phyloP scores from a whole-genome alignment of 2,113 vertebrate species.

The Phainopepla nitens region DNA sequence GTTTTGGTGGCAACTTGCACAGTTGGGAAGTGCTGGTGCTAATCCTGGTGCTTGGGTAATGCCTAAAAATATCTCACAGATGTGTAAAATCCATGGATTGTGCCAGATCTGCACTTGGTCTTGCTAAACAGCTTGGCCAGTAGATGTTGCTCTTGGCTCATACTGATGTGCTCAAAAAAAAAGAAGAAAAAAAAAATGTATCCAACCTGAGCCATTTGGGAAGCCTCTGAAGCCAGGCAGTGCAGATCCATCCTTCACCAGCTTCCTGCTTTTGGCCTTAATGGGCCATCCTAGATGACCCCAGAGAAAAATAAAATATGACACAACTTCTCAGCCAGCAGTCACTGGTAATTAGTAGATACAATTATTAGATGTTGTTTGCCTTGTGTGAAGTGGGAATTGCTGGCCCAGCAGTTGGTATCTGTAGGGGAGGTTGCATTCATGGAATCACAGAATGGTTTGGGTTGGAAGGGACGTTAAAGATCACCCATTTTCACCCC shows the following conservation, averaged over 20 bases:
- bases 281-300: neutral
- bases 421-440: neutral
- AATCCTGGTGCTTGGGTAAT: neutral
- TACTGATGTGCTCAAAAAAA: neutral
- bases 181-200: neutral
- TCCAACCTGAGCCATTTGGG: neutral
- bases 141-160: constrained; percentile 56
- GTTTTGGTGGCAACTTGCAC: neutral
- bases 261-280: neutral
- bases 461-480: neutral
- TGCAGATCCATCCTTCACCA: neutral
- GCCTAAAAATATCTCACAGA: neutral
- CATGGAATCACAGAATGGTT: neutral
- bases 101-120: neutral
- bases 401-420: neutral
- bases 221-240: neutral
- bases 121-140: constrained; percentile 17
- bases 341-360: neutral
- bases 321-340: neutral
- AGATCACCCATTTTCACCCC: neutral
- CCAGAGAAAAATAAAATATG: neutral
- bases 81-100: neutral
- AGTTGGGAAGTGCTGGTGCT: neutral
- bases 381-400: neutral
- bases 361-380: neutral